Evolutionary conservation across 2,888 invertebrate species (phyloP).

Genomic region (Toxonevra muliebris): DNA sequence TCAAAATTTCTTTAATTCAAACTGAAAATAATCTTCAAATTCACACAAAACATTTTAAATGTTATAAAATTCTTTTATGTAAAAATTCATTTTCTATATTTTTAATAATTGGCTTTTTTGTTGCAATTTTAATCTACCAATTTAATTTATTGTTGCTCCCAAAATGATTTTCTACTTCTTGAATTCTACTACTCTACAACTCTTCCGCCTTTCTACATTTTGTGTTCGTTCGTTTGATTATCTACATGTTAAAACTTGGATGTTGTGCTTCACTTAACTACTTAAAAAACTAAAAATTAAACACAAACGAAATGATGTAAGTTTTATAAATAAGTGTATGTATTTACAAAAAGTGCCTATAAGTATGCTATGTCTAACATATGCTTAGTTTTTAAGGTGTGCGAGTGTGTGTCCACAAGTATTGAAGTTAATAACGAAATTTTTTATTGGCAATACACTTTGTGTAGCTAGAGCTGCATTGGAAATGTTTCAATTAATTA

Average conservation of each 20-base stretch:
- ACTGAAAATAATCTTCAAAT: conserved; percentile 11
- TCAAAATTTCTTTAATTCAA: conserved; percentile 39
- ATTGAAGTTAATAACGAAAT: background rate
- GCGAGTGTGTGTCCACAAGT: background rate
- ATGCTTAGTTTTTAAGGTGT: conserved; percentile 18
- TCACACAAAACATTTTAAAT: conserved; percentile 2
- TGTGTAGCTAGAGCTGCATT: too few species aligned
- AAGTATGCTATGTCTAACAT: conserved; percentile 18
- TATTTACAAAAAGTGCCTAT: background rate
- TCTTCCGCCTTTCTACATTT: background rate
- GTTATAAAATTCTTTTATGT: too few species aligned
- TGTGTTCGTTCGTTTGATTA: conserved; percentile 4
- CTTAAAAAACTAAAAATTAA: background rate
- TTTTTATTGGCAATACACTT: too few species aligned
- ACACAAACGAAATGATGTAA: conserved; percentile 20
- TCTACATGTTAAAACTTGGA: conserved; percentile 14
- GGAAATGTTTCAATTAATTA: too few species aligned
- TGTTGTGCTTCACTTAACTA: conserved; percentile 15
- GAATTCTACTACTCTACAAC: background rate
- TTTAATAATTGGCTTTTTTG: background rate
- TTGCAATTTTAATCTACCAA: conserved; percentile 32
- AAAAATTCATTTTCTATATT: too few species aligned
- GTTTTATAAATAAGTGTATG: conserved; percentile 5
- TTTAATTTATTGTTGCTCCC: conserved; percentile 20
- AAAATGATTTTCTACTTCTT: conserved; percentile 4